Base-by-base conservation (phyloP, 2,797 vertebrate species). In the Chromobotia macracanthus region DNA sequence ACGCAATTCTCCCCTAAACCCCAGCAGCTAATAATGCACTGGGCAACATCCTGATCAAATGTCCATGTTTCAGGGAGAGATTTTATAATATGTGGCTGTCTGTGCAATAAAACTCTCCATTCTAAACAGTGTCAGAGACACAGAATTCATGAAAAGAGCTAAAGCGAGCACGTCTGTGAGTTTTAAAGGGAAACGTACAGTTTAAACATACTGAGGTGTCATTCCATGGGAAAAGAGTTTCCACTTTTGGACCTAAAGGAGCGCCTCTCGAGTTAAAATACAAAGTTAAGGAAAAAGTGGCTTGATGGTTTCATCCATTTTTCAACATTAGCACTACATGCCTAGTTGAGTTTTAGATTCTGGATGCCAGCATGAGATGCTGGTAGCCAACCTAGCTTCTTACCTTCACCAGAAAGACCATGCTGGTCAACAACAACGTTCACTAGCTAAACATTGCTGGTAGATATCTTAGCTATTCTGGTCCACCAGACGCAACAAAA, bases 1-100 rank as follows among this genome's bases (percentile, higher is more conserved):
- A 92, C 87, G 91, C 89, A 92, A 92, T 63, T 72, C 7, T 53
- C 65, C 21, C 56, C 21, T n/a, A n/a, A 31, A 82, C 65, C 73
- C 72, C 72, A 79, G 78, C 6, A 68, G 21, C 7, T 78, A 70
- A 44, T 11, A 31, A 31, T 31, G 31, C 31, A 44, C 41, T 44
- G 41, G 41, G 41, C 41, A 44, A 78, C 80, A 77, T 31, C 61
- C 79, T 61, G 38, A 74, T 71, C 73, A 80, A 61, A 77, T 16
- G 31, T 66, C 58, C 46, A 77, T 11, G 21, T 23, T 51, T 58
- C 25, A 55, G 51, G 28, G 71, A 31, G 66, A 3, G 35, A 63
- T 21, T 56, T 21, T 56, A 18, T 46, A 21, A 48, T 44, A 46
- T 16, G n/a, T 5, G 21, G 25, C 35, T 66, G 48, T 77, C 53